Conservation (phyloP, 2,113 vertebrate species). For the Perccottus glenii region DNA sequence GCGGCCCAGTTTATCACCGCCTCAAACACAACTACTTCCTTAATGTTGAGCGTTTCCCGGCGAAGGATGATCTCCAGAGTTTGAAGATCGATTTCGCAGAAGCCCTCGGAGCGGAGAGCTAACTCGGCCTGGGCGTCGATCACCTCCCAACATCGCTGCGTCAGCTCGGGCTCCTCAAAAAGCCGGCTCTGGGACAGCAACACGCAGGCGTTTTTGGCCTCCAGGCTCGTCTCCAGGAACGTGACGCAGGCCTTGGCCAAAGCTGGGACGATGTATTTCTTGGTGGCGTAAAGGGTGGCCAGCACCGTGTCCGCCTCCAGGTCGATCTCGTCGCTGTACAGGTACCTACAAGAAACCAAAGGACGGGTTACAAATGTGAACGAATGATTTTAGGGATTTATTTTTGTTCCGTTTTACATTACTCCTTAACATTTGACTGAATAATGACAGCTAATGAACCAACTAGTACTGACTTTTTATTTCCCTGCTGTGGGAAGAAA, state of each 20-base stretch:
- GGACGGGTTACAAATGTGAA: background rate
- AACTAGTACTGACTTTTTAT: no score
- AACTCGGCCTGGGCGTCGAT: slow-evolving; percentile 97
- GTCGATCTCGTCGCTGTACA: slow-evolving; percentile 98
- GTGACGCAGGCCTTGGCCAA: slow-evolving; percentile 93
- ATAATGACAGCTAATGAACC: no score
- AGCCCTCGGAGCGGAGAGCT: slow-evolving; percentile 90
- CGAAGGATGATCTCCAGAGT: slow-evolving; percentile 92
- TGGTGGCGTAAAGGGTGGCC: slow-evolving; percentile 94
- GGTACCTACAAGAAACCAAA: slow-evolving; percentile 81
- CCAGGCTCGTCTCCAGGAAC: slow-evolving; percentile 95
- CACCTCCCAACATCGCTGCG: slow-evolving; percentile 96
- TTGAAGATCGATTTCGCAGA: slow-evolving; percentile 91
- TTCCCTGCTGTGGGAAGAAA: no score
- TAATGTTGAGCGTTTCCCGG: slow-evolving; percentile 91
- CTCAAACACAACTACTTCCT: slow-evolving; percentile 92
- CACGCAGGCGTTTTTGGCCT: slow-evolving; percentile 94
- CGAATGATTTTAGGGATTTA: no score
- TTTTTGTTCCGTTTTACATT: no score
- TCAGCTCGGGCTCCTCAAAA: slow-evolving; percentile 95
- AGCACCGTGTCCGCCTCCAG: slow-evolving; percentile 96
- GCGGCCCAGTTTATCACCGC: slow-evolving; percentile 91
- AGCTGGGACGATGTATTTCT: slow-evolving; percentile 96
- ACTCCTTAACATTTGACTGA: no score
- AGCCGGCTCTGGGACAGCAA: slow-evolving; percentile 97